phyloP scores from a whole-genome alignment of 1,140 invertebrate genomes.

The Anastatus disparis region DNA sequence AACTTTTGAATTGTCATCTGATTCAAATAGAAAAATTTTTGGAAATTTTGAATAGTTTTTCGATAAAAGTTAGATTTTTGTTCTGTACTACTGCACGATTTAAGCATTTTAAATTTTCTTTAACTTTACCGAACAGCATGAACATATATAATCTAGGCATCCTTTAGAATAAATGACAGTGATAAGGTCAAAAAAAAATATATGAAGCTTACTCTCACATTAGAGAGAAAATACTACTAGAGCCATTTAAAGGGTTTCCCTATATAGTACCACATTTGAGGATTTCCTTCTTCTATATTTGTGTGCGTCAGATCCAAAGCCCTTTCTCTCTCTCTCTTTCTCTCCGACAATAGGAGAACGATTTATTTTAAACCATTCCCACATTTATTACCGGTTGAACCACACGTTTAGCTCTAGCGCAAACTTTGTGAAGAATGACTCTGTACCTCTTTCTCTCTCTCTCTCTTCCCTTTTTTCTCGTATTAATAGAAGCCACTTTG shows the following conservation, averaged over 20 bases:
- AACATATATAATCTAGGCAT: neutral
- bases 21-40: no score
- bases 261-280: neutral
- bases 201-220: no score
- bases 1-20: no score
- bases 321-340: neutral
- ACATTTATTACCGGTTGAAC: constrained; percentile 41
- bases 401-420: no score
- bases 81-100: neutral
- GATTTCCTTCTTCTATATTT: constrained; percentile 30
- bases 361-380: constrained; percentile 40
- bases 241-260: no score
- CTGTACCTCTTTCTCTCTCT: no score
- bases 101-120: neutral
- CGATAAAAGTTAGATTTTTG: neutral
- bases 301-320: no score
- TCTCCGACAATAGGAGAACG: constrained; percentile 33
- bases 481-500: constrained; percentile 54
- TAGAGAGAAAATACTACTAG: no score
- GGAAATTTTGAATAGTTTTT: no score
- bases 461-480: no score
- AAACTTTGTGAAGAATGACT: constrained; percentile 50
- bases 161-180: neutral
- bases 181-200: constrained; percentile 10
- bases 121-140: neutral